phyloP scores from a whole-genome alignment of 2,797 vertebrate genomes.

The Rhinogobio ventralis region DNA sequence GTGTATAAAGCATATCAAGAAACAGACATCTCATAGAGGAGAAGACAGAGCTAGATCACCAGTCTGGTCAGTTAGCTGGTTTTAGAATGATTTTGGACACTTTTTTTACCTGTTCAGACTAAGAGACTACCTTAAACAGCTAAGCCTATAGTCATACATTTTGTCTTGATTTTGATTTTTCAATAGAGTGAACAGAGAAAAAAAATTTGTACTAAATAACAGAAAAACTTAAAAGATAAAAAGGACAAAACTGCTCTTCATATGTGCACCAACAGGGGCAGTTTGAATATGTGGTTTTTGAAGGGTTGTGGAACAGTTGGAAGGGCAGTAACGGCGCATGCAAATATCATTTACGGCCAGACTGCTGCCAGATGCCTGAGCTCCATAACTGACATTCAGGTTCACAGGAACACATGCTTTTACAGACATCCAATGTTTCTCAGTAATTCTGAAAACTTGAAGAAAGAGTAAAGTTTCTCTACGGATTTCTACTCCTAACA shows the following conservation, averaged over 20 bases:
- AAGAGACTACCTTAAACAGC: not conserved
- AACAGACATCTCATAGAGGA: not conserved
- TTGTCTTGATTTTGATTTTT: not conserved
- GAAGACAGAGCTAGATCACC: not conserved
- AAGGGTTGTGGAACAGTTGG: constrained; percentile 50
- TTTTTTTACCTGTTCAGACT: not conserved
- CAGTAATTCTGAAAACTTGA: not conserved
- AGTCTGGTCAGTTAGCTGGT: not conserved
- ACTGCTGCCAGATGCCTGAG: not conserved
- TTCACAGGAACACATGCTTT: not conserved
- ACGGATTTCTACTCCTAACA: not conserved
- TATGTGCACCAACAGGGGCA: not conserved
- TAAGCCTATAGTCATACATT: not conserved
- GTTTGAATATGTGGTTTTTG: not conserved
- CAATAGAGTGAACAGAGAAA: not conserved
- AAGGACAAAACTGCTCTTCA: not conserved
- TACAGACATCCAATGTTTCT: not conserved
- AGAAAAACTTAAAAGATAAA: not conserved
- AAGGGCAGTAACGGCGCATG: constrained; percentile 61
- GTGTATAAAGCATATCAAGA: not conserved
- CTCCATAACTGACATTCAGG: not conserved
- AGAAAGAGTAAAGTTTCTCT: not conserved
- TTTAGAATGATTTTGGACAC: not conserved
- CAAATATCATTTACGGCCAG: constrained; percentile 20
- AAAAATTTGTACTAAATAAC: not conserved